Percentiles rank a stretch among this genome's conserved stretches.
phyloP scores from a whole-genome alignment of 2,797 vertebrate genomes.

The Lithobates pipiens region DNA sequence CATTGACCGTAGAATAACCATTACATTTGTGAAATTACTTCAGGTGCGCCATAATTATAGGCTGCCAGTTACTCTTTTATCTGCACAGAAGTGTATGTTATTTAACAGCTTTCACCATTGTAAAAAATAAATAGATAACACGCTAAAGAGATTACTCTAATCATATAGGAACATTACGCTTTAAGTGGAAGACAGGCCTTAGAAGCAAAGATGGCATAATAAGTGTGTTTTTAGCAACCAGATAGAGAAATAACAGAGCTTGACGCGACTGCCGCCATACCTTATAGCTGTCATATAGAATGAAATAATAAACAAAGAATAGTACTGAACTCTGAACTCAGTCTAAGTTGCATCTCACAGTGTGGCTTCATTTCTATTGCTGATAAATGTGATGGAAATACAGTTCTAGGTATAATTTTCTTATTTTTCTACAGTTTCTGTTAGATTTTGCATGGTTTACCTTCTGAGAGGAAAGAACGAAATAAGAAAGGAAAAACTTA shows the following conservation, averaged over 20 bases:
- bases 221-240: conserved; percentile 29
- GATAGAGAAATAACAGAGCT: conserved; percentile 12
- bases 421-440: neutral
- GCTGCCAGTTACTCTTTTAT: conserved; percentile 47
- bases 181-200: conserved; percentile 4
- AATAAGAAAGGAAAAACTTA: too few species aligned
- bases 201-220: conserved; percentile 44
- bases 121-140: conserved; percentile 46
- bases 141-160: conserved; percentile 23
- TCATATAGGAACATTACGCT: conserved; percentile 44
- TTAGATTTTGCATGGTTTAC: too few species aligned
- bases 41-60: conserved; percentile 43
- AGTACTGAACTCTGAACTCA: neutral
- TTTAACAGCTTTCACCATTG: conserved; percentile 52
- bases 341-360: too few species aligned
- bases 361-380: neutral
- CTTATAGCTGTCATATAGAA: conserved; percentile 25
- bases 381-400: neutral
- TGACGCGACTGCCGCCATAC: conserved; percentile 2
- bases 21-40: conserved; percentile 42
- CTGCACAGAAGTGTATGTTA: conserved; percentile 28
- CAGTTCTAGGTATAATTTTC: neutral
- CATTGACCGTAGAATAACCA: conserved; percentile 55
- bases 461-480: too few species aligned
- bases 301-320: neutral